Percentiles rank a stretch among this genome's conserved stretches.
Conservation (phyloP, 53 echinoderm and acorn worm species). For the Paracentrotus lividus region DNA sequence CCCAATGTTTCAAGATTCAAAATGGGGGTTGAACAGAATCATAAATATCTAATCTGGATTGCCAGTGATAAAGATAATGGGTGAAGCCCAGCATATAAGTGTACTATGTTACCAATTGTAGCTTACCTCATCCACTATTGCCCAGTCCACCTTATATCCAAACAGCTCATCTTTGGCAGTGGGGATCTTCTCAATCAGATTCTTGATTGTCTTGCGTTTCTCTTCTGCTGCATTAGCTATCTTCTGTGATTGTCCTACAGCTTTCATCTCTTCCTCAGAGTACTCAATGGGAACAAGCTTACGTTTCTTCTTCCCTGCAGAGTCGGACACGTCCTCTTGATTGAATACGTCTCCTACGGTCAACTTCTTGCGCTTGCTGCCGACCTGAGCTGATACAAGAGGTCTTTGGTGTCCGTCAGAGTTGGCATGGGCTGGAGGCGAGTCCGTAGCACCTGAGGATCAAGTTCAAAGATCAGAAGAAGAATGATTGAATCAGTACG, state of each 20-base stretch:
- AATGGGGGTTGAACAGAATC: too few relatives aligned
- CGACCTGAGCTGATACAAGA: conserved; percentile 16
- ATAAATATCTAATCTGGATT: too few relatives aligned
- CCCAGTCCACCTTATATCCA: conserved; percentile 92
- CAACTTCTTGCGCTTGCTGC: conserved; percentile 87
- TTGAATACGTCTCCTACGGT: conserved; percentile 91
- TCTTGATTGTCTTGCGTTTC: conserved; percentile 97
- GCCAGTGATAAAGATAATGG: too few relatives aligned
- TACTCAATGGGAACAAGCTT: conserved; percentile 97
- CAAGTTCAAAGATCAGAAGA: neutral
- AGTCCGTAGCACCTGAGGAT: conserved; percentile 2
- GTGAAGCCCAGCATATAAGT: too few relatives aligned
- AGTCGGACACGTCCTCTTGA: conserved; percentile 50
- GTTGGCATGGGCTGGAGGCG: neutral
- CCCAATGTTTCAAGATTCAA: too few relatives aligned
- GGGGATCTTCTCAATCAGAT: conserved; percentile 89
- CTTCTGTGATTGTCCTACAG: conserved; percentile 81
- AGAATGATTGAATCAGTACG: neutral
- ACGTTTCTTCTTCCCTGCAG: conserved; percentile 78
- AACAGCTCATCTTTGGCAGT: conserved; percentile 95
- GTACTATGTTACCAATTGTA: too few relatives aligned
- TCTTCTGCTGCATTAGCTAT: conserved; percentile 87
- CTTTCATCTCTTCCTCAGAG: conserved; percentile 95
- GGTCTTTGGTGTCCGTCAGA: neutral
- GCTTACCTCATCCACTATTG: conserved; percentile 93